These are phyloP conservation scores for Melanotaenia maccullochi DNA, from an alignment of 2,797 vertebrate species.

Conservation along the genomic window DNA sequence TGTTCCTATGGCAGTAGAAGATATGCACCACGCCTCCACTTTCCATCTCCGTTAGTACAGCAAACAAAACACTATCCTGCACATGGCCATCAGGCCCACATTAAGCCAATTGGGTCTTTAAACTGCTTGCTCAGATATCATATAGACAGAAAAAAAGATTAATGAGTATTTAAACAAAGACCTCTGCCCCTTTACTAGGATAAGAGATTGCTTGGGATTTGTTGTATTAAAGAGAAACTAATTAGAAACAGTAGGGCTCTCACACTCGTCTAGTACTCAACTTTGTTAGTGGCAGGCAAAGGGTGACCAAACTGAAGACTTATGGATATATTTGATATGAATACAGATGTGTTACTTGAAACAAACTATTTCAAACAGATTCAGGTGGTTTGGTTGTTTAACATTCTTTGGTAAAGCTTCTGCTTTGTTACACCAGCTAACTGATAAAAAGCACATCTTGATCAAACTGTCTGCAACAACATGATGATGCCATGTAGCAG, in stretches of 20 bases:
- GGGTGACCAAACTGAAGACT: neutral
- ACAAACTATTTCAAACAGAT: neutral
- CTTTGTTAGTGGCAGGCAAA: neutral
- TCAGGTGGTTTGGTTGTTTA: neutral
- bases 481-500: neutral
- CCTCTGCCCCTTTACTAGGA: conserved; percentile 44
- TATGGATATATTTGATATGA: neutral
- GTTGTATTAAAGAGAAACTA: conserved; percentile 46
- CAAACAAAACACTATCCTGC: conserved; percentile 56
- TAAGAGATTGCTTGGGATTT: conserved; percentile 43
- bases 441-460: conserved; percentile 13
- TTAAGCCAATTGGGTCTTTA: conserved; percentile 48
- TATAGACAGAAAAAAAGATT: conserved; percentile 14
- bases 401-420: neutral
- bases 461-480: neutral
- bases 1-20: conserved; percentile 44
- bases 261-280: conserved; percentile 27
- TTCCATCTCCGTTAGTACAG: conserved; percentile 70
- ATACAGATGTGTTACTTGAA: conserved; percentile 9
- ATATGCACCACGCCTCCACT: conserved; percentile 45
- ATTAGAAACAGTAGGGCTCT: conserved; percentile 48
- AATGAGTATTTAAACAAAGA: conserved; percentile 16
- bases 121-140: conserved; percentile 24
- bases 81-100: conserved; percentile 43
- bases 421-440: conserved; percentile 16